Evolutionary conservation across 2,797 vertebrate genomes (phyloP).

Genomic region (Hapalemur alaotrensis): DNA sequence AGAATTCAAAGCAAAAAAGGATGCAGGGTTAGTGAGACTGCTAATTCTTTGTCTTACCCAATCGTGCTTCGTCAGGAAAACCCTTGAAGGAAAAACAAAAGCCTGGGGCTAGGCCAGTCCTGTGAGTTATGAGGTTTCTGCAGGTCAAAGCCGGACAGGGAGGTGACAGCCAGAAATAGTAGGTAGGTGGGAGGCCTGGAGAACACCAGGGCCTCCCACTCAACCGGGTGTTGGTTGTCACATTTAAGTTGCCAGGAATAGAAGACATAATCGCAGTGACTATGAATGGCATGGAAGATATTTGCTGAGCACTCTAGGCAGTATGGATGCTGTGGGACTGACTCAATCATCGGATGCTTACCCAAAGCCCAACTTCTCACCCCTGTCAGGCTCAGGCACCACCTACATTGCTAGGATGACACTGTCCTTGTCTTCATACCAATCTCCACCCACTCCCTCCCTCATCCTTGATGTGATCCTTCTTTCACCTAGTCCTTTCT

Average conservation of each 20-base stretch:
- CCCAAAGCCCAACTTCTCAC: no score
- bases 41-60: not conserved
- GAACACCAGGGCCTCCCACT: no score
- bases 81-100: not conserved
- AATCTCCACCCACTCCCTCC: not conserved
- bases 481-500: not conserved
- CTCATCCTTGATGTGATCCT: not conserved
- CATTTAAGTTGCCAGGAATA: not conserved
- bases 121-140: not conserved
- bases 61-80: not conserved
- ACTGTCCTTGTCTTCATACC: not conserved
- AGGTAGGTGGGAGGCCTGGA: not conserved
- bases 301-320: not conserved
- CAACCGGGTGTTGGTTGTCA: not conserved
- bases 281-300: not conserved
- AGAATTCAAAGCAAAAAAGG: not conserved
- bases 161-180: not conserved
- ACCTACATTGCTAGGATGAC: not conserved
- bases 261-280: not conserved
- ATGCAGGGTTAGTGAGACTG: not conserved
- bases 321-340: not conserved
- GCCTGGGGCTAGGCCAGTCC: not conserved
- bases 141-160: not conserved
- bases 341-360: rapidly evolving
- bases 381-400: not conserved